Evolutionary conservation across 2,888 invertebrate genomes (phyloP).

Genomic region (Zygogramma bicolorata): DNA sequence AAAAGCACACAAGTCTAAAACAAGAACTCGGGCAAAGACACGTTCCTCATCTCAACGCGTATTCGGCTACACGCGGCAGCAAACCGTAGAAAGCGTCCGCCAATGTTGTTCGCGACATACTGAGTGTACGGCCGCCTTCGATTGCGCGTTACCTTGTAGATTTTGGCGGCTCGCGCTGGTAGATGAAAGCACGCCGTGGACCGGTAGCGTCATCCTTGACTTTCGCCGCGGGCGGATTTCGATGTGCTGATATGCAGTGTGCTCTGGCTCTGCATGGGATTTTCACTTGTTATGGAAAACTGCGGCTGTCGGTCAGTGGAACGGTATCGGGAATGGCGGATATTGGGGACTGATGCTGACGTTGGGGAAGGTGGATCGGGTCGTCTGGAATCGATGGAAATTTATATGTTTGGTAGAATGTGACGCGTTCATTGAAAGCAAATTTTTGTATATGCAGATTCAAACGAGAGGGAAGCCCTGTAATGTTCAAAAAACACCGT

Average conservation of each 20-base stretch:
- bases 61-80: conserved; percentile 10
- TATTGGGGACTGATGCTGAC: background rate
- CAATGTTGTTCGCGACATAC: conserved; percentile 52
- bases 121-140: conserved; percentile 52
- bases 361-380: background rate
- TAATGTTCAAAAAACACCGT: no score
- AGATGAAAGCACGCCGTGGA: conserved; percentile 29
- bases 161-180: conserved; percentile 50
- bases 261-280: background rate
- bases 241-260: conserved; percentile 11
- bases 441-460: no score
- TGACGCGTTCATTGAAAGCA: background rate
- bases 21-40: background rate
- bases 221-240: conserved; percentile 25
- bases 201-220: conserved; percentile 35
- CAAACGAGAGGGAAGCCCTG: no score
- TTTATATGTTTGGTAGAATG: background rate
- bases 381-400: background rate
- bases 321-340: background rate
- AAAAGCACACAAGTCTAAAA: background rate
- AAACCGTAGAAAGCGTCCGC: conserved; percentile 41
- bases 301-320: background rate
- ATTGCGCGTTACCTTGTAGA: conserved; percentile 56
- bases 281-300: conserved; percentile 6
- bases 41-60: conserved; percentile 10